Percentiles rank a stretch among this genome's conserved stretches.
phyloP scores from a whole-genome alignment of 2,797 vertebrate genomes.

The Sebastes taczanowskii region DNA sequence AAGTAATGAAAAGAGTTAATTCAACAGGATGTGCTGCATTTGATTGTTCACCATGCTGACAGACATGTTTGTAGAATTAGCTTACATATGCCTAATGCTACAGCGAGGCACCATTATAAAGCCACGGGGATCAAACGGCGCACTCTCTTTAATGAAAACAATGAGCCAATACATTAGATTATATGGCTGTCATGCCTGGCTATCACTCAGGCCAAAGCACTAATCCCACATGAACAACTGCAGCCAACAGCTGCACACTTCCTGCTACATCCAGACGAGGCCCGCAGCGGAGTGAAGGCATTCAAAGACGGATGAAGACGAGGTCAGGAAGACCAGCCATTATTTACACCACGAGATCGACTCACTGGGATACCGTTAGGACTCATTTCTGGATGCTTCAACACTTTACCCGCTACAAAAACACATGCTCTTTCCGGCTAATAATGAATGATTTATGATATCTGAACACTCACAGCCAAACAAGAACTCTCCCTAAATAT shows the following conservation, averaged over 20 bases:
- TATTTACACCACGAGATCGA: slow-evolving; percentile 40
- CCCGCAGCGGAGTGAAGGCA: slow-evolving; percentile 18
- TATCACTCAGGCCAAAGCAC: slow-evolving; percentile 72
- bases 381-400: slow-evolving; percentile 2
- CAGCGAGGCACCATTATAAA: slow-evolving; percentile 27
- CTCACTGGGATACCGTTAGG: slow-evolving; percentile 2
- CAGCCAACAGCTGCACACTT: slow-evolving; percentile 78
- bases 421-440: neutral
- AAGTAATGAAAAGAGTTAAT: slow-evolving; percentile 25
- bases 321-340: slow-evolving; percentile 36
- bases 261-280: slow-evolving; percentile 53
- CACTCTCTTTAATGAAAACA: slow-evolving; percentile 80
- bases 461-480: neutral
- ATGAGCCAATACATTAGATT: slow-evolving; percentile 73
- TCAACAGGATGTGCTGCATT: neutral
- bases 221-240: slow-evolving; percentile 77
- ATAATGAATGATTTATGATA: neutral
- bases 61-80: slow-evolving; percentile 36
- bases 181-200: slow-evolving; percentile 56
- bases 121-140: slow-evolving; percentile 57
- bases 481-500: neutral
- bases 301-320: slow-evolving; percentile 41
- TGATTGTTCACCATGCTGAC: slow-evolving; percentile 22
- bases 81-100: slow-evolving; percentile 36
- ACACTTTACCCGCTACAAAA: neutral